Conservation (phyloP, 2,113 vertebrate species). For the Chlorocebus sabaeus region DNA sequence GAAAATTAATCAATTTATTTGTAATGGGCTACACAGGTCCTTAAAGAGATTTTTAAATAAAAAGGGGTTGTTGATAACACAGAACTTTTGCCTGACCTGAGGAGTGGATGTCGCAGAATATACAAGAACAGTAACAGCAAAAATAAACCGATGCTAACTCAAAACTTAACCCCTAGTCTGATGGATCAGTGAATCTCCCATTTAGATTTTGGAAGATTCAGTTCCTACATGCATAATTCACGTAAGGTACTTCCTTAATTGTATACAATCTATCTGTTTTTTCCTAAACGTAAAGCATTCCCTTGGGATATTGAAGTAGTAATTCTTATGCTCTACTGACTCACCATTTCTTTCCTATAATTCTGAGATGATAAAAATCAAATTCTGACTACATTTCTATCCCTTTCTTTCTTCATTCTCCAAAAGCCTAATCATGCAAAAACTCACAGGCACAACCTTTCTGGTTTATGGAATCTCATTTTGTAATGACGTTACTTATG, state of each 20-base stretch:
- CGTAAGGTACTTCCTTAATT: conserved; percentile 47
- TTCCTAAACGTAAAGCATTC: conserved; percentile 67
- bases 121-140: background rate
- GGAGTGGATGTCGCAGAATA: background rate
- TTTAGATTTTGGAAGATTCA: conserved; percentile 13
- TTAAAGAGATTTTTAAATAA: background rate
- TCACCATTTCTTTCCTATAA: conserved; percentile 69
- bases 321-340: conserved; percentile 72
- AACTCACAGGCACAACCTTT: background rate
- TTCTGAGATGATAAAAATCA: conserved; percentile 73
- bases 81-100: background rate
- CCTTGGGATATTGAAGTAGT: conserved; percentile 56
- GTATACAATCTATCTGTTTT: conserved; percentile 2
- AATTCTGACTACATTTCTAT: conserved; percentile 70
- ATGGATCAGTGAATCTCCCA: background rate
- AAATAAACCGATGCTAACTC: background rate
- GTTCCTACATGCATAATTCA: conserved; percentile 47
- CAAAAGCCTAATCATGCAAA: conserved; percentile 53
- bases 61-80: background rate
- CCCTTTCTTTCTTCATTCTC: conserved; percentile 29
- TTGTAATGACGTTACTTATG: conserved; percentile 48
- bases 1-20: background rate
- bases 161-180: background rate
- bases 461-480: conserved; percentile 52
- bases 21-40: background rate